Base-by-base conservation (phyloP, 2,797 vertebrate species). In the Mastacembelus armatus region DNA sequence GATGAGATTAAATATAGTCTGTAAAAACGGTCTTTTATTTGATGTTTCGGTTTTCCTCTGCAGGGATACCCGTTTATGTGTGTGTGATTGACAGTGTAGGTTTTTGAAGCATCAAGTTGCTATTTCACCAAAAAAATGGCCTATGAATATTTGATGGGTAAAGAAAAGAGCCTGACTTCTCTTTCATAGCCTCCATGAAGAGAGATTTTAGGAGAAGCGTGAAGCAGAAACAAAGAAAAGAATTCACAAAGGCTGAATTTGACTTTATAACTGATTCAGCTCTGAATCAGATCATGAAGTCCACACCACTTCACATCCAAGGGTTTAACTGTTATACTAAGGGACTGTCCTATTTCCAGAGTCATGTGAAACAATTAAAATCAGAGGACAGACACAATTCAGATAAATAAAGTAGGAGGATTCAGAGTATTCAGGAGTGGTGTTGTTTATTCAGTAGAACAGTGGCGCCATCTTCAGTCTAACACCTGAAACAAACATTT, bases 381-480 rank as follows among this genome's bases (percentile, higher is more conserved):
- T 39, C n/a, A 35, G n/a, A 44, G 22, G 10, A 8, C 9, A 15
- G 19, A 47, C 15, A 15, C 24, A 18, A 16, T 36, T n/a, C 7
- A 39, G 12, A 19, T 21, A 2, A 44, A 51, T 56, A 1, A 10
- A 43, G 49, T 29, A 61, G 42, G 14, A 45, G 40, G 2, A 24
- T 2, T 32, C 16, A 50, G 18, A 8, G 8, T 15, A 42, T n/a
- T n/a, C n/a, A n/a, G n/a, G 0, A 62, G n/a, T 36, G 47, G 16
- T 21, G 68, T 27, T 21, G 60, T 16, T 50, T 52, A 26, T 48
- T 52, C 10, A 12, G 55, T 71, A 62, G 52, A 35, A 21, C 3
- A 14, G 51, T 74, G 66, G 66, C 77, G 45, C 78, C 85, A 85
- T 64, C 88, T 81, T 15, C 40, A 48, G 85, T 7, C 12, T 2